Percentiles rank a stretch among this genome's conserved stretches.
Evolutionary conservation across 2,797 vertebrate species (phyloP).

Genomic region (Eulemur mongoz): DNA sequence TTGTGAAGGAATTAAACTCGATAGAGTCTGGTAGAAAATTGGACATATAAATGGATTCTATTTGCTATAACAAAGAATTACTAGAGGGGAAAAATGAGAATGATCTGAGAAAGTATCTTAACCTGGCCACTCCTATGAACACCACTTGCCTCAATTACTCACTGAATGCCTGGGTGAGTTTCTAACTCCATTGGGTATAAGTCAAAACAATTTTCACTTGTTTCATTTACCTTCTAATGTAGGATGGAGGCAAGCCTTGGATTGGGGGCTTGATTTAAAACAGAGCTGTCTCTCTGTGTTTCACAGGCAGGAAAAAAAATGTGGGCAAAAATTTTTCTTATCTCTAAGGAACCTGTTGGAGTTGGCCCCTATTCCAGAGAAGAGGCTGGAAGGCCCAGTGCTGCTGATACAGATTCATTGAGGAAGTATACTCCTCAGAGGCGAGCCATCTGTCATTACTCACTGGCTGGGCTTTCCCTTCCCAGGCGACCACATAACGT

Average conservation of each 20-base stretch:
- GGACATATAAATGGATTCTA: not conserved
- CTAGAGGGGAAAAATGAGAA: not conserved
- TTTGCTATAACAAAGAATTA: conserved; percentile 49
- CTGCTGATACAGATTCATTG: conserved; percentile 32
- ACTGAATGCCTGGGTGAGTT: not conserved
- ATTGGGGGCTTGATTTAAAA: conserved; percentile 61
- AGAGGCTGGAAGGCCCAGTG: conserved; percentile 14
- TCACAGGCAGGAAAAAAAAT: conserved; percentile 52
- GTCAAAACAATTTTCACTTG: conserved; percentile 47
- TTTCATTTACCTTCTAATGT: conserved; percentile 57
- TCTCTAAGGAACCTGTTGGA: conserved; percentile 38
- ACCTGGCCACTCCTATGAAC: not conserved
- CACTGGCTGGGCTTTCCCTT: conserved; percentile 21
- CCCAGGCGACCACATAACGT: conserved; percentile 38
- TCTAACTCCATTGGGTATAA: not conserved
- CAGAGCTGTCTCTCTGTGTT: conserved; percentile 34
- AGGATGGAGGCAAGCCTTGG: conserved; percentile 33
- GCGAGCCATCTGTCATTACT: conserved; percentile 39
- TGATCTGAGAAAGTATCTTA: not conserved
- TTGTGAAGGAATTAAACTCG: not conserved
- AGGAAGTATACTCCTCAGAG: conserved; percentile 44
- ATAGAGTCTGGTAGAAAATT: not conserved
- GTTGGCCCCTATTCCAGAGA: conserved; percentile 21
- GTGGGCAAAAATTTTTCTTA: conserved; percentile 36
- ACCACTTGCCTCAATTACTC: not conserved